Conservation (phyloP, 2,888 invertebrate species). For the Lasioglossum villosulum region DNA sequence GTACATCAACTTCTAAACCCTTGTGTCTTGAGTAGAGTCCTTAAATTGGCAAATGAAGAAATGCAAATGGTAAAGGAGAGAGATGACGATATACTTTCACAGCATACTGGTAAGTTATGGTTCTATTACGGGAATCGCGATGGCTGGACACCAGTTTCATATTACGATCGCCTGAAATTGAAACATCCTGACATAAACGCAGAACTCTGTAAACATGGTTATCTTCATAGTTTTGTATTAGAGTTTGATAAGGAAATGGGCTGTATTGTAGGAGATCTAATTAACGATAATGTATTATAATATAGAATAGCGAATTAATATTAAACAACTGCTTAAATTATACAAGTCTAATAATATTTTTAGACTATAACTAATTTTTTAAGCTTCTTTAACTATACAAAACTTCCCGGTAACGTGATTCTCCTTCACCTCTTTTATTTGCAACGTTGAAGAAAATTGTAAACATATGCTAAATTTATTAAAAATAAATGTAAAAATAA, state of each 20-base stretch:
- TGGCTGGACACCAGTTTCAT: constrained; percentile 92
- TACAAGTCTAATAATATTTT: too few species aligned
- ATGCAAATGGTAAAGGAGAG: constrained; percentile 90
- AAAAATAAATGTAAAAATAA: too few species aligned
- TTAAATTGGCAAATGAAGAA: constrained; percentile 92
- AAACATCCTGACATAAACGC: constrained; percentile 88
- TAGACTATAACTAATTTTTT: too few species aligned
- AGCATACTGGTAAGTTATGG: constrained; percentile 88
- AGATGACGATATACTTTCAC: constrained; percentile 87
- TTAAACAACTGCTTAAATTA: background rate
- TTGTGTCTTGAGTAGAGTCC: constrained; percentile 87
- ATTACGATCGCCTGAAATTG: constrained; percentile 88
- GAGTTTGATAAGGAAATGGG: constrained; percentile 87
- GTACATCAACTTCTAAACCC: constrained; percentile 87
- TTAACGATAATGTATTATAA: constrained; percentile 72
- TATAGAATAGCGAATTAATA: background rate
- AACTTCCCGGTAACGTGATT: too few species aligned
- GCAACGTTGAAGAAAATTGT: too few species aligned
- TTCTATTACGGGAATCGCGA: constrained; percentile 93
- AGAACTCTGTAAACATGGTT: constrained; percentile 86
- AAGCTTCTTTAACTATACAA: too few species aligned
- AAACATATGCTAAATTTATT: too few species aligned
- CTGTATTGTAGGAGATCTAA: constrained; percentile 77
- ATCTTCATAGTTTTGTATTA: constrained; percentile 93
- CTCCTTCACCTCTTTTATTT: too few species aligned